Evolutionary conservation across 2,888 invertebrate species (phyloP).

Genomic region (Atethmia centrago): DNA sequence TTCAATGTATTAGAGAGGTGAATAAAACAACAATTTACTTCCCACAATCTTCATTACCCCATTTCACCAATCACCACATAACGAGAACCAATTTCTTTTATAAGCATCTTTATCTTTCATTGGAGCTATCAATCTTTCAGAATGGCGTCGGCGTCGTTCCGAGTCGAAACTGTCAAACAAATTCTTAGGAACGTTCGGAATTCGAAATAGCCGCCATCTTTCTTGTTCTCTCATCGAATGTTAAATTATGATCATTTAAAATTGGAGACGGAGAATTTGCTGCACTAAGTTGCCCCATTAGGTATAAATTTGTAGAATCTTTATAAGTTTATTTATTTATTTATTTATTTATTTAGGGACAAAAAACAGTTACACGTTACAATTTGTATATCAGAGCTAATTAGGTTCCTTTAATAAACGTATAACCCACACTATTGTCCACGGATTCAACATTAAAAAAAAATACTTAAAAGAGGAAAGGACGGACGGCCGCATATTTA

Average conservation of each 20-base stretch:
- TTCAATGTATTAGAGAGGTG: too few species aligned
- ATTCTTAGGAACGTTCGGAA: constrained; percentile 41
- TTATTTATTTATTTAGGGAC: too few species aligned
- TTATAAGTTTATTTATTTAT: not conserved
- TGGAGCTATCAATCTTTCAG: constrained; percentile 39
- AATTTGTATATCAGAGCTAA: too few species aligned
- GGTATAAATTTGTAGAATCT: not conserved
- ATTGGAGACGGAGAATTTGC: not conserved
- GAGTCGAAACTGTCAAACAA: constrained; percentile 51
- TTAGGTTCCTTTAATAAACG: too few species aligned
- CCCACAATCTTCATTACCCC: not conserved
- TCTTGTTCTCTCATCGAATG: constrained; percentile 28
- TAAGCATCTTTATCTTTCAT: constrained; percentile 19
- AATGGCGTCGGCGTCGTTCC: constrained; percentile 22
- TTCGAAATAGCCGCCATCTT: constrained; percentile 44
- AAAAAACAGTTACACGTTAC: too few species aligned
- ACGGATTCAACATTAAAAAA: too few species aligned
- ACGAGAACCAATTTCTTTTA: constrained; percentile 23
- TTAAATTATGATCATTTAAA: constrained; percentile 25
- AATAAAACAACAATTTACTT: not conserved
- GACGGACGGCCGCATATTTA: too few species aligned
- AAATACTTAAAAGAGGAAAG: too few species aligned
- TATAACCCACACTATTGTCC: too few species aligned
- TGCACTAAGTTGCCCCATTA: not conserved
- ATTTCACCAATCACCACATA: constrained; percentile 36